A percentile compares a stretch with the other conserved stretches of the same genome.
These are phyloP conservation scores for Oligia latruncula DNA, from an alignment of 2,888 invertebrate genomes.

Conservation along the genomic window DNA sequence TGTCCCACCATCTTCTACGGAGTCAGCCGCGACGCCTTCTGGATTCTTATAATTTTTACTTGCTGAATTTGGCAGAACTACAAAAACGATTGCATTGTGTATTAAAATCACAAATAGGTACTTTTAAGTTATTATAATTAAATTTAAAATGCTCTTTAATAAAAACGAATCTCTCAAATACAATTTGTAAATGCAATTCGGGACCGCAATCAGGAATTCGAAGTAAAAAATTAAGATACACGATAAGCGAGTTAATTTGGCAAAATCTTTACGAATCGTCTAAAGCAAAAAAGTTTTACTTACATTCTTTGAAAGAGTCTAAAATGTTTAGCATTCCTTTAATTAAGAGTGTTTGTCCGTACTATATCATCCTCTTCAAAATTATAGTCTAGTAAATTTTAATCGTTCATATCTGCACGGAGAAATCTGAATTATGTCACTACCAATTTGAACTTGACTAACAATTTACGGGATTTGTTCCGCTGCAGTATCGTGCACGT, in stretches of 20 bases:
- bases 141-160: conserved; percentile 14
- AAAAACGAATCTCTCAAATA: neutral
- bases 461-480: conserved; percentile 53
- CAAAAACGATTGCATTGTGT: neutral
- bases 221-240: neutral
- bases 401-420: neutral
- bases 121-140: neutral
- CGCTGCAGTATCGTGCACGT: conserved; percentile 59
- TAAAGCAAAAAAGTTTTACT: neutral
- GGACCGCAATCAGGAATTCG: neutral
- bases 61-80: conserved; percentile 1
- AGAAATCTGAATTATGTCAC: conserved; percentile 31
- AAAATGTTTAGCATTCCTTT: neutral
- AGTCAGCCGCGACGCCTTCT: neutral
- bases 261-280: neutral
- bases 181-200: conserved; percentile 19
- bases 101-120: neutral
- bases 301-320: neutral
- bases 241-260: neutral
- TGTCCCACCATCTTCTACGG: neutral
- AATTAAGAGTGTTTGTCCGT: neutral
- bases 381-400: neutral
- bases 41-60: neutral
- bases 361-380: neutral
- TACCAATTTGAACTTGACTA: conserved; percentile 49